Percentiles rank a stretch among this genome's conserved stretches.
phyloP scores from a whole-genome alignment of 2,797 vertebrate species.

The Pangasius larnaudii region DNA sequence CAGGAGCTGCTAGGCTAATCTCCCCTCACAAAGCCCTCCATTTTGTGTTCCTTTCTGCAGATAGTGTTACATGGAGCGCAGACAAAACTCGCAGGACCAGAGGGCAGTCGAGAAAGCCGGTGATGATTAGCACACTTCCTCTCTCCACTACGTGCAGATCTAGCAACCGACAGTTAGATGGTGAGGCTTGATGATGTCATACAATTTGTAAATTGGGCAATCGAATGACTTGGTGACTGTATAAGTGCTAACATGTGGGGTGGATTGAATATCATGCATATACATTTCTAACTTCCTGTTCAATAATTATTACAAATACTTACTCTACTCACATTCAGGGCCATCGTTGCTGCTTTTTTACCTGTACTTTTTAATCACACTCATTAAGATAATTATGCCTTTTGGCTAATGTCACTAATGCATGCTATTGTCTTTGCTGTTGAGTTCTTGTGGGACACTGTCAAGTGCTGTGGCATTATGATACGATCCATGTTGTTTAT shows the following conservation, averaged over 20 bases:
- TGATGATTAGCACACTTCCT: constrained; percentile 65
- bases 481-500: constrained; percentile 39
- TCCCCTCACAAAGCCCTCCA: constrained; percentile 74
- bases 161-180: constrained; percentile 61
- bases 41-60: constrained; percentile 77
- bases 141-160: constrained; percentile 62
- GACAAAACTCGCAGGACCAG: constrained; percentile 69
- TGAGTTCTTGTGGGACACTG: constrained; percentile 37
- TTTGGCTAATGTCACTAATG: not conserved
- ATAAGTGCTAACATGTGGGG: constrained; percentile 36
- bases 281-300: not conserved
- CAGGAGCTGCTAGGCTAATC: constrained; percentile 73
- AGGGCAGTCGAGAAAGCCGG: constrained; percentile 50
- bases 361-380: not conserved
- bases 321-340: not conserved
- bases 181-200: constrained; percentile 69
- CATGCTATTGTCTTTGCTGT: constrained; percentile 6
- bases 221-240: constrained; percentile 22
- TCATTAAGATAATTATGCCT: not conserved
- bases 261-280: not conserved
- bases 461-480: constrained; percentile 41
- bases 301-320: not conserved
- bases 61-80: constrained; percentile 76
- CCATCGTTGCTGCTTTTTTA: not conserved
- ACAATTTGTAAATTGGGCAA: constrained; percentile 54